Evolutionary conservation across 2,888 invertebrate species (phyloP).

Genomic region (Phrixothrix hirtus): DNA sequence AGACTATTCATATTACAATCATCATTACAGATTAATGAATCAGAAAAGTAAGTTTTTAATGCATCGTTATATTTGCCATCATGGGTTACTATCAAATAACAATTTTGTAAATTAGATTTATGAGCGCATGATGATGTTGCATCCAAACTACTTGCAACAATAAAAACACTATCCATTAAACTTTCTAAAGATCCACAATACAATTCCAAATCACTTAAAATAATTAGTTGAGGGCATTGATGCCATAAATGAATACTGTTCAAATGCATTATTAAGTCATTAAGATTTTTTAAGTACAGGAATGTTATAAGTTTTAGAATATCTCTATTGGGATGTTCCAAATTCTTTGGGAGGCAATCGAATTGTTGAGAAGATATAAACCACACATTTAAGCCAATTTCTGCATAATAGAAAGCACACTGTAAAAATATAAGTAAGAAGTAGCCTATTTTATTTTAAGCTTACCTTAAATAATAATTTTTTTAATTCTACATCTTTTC

Average conservation of each 20-base stretch:
- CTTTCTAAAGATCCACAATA: constrained; percentile 39
- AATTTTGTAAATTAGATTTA: constrained; percentile 14
- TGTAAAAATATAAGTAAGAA: too few relatives aligned
- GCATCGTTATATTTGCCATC: too few relatives aligned
- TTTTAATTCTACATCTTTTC: too few relatives aligned
- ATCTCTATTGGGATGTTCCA: constrained; percentile 44
- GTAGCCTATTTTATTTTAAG: too few relatives aligned
- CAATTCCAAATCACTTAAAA: constrained; percentile 45
- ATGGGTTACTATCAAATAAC: background rate
- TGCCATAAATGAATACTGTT: constrained; percentile 49
- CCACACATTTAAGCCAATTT: constrained; percentile 47
- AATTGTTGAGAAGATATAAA: constrained; percentile 48
- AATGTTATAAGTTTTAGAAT: constrained; percentile 49
- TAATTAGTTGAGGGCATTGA: constrained; percentile 45
- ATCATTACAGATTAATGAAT: too few relatives aligned
- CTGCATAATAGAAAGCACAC: constrained; percentile 48
- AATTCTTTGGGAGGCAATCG: constrained; percentile 44
- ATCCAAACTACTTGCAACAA: constrained; percentile 45
- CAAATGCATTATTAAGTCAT: constrained; percentile 46
- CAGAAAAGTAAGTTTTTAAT: too few relatives aligned
- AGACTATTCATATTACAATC: too few relatives aligned
- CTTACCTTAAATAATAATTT: too few relatives aligned
- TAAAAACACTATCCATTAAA: constrained; percentile 39
- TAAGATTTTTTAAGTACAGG: constrained; percentile 49
- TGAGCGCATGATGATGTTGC: constrained; percentile 40